A percentile compares a stretch with the other conserved stretches of the same genome.
phyloP scores from a whole-genome alignment of 2,113 vertebrate genomes.

The Eulacestoma nigropectus region DNA sequence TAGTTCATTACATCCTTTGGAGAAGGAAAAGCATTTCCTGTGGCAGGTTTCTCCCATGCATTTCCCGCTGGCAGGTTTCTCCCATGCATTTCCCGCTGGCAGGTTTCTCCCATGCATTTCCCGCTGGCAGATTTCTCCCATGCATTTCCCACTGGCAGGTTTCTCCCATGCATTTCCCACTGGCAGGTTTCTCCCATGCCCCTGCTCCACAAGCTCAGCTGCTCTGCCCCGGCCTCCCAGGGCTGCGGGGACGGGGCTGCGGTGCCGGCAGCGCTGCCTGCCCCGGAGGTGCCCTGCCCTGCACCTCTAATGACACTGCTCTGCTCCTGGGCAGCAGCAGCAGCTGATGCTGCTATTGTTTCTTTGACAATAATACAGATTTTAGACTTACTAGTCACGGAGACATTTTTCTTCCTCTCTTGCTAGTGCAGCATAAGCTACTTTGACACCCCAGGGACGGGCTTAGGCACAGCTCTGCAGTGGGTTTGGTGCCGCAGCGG shows the following conservation, averaged over 20 bases:
- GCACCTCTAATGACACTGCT: background rate
- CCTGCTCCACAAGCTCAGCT: background rate
- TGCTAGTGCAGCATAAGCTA: constrained; percentile 17
- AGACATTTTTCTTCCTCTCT: constrained; percentile 51
- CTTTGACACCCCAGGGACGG: constrained; percentile 21
- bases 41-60: background rate
- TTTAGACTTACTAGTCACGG: constrained; percentile 53
- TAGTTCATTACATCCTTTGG: background rate
- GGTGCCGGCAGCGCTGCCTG: background rate
- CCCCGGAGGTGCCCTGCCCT: background rate
- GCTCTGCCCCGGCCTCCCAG: background rate
- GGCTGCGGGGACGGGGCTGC: accelerated
- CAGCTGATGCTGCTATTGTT: constrained; percentile 60
- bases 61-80: background rate
- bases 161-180: too few relatives aligned
- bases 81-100: background rate
- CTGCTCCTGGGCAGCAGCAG: constrained; percentile 8
- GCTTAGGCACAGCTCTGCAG: constrained; percentile 28
- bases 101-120: background rate
- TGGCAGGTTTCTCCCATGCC: too few relatives aligned
- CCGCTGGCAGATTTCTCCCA: background rate
- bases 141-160: background rate
- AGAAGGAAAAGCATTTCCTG: background rate
- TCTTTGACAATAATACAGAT: constrained; percentile 46
- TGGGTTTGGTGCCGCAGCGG: background rate